A percentile compares a stretch with the other conserved stretches of the same genome.
Evolutionary conservation across 2,797 vertebrate genomes (phyloP).

Genomic region (Antennarius maculatus): DNA sequence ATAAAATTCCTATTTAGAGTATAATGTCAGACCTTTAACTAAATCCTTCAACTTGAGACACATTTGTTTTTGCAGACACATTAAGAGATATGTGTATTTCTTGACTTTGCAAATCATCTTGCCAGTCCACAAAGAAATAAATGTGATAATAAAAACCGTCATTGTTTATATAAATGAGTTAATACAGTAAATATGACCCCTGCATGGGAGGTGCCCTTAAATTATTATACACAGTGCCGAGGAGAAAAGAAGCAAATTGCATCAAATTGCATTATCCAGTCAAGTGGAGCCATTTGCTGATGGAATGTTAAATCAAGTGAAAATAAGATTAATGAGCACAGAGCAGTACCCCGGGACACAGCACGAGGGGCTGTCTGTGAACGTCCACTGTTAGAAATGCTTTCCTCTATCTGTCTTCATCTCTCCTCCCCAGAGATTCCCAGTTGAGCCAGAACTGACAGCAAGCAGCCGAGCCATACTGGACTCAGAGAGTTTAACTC

Average conservation of each 20-base stretch:
- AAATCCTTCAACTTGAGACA: constrained; percentile 26
- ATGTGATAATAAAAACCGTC: constrained; percentile 32
- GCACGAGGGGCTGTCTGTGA: constrained; percentile 55
- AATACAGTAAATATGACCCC: constrained; percentile 62
- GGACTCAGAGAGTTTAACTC: constrained; percentile 28
- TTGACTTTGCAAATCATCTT: constrained; percentile 33
- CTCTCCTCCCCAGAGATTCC: constrained; percentile 53
- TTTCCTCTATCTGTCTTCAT: constrained; percentile 68
- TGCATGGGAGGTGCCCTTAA: constrained; percentile 66
- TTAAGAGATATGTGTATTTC: constrained; percentile 22
- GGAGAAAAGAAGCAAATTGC: constrained; percentile 70
- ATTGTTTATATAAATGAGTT: constrained; percentile 67
- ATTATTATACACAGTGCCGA: constrained; percentile 61
- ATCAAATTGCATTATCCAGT: constrained; percentile 78
- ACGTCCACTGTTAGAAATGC: constrained; percentile 61
- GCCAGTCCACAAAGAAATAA: constrained; percentile 40
- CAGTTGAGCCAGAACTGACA: constrained; percentile 46
- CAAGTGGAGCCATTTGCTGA: constrained; percentile 77
- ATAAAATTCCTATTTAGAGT: no score
- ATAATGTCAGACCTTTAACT: neutral
- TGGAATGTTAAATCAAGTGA: constrained; percentile 79
- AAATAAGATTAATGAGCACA: constrained; percentile 81
- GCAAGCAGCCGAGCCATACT: constrained; percentile 39
- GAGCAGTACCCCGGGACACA: constrained; percentile 60
- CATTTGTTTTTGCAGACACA: constrained; percentile 28